A percentile compares a stretch with the other conserved stretches of the same genome.
Conservation (phyloP, 53 echinoderm and acorn worm species). For the Henricia sp. region DNA sequence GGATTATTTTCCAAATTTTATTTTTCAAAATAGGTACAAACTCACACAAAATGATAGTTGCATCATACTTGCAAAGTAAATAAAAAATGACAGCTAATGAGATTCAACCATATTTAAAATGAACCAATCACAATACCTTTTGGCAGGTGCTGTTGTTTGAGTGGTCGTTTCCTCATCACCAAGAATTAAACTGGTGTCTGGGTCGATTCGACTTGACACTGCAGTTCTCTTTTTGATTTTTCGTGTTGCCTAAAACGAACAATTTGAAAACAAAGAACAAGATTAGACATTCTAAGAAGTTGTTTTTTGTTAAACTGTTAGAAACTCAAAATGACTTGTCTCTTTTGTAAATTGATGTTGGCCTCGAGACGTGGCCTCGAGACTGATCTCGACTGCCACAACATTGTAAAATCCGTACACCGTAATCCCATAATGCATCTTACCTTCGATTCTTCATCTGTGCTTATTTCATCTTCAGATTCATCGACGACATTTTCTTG, state of each 20-base stretch:
- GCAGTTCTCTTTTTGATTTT: background rate
- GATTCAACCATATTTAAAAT: background rate
- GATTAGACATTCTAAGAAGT: too few relatives aligned
- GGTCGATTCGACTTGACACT: background rate
- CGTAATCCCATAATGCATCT: constrained; percentile 23
- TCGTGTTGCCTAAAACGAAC: background rate
- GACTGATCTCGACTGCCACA: too few relatives aligned
- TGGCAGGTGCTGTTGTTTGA: constrained; percentile 18
- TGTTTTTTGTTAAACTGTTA: too few relatives aligned
- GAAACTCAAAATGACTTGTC: too few relatives aligned
- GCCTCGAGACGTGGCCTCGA: too few relatives aligned
- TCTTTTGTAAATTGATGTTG: too few relatives aligned
- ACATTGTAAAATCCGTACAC: too few relatives aligned
- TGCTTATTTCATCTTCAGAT: constrained; percentile 14
- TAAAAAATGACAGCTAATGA: background rate
- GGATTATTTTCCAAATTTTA: too few relatives aligned
- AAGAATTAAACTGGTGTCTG: constrained; percentile 28
- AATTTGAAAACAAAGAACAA: background rate
- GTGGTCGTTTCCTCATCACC: constrained; percentile 22
- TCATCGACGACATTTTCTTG: background rate
- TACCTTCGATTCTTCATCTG: constrained; percentile 42
- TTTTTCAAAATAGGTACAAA: too few relatives aligned
- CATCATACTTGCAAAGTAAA: background rate
- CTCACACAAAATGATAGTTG: too few relatives aligned
- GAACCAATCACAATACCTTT: constrained; percentile 44